Evolutionary conservation across 2,113 vertebrate species (phyloP).

Genomic region (Cnemophilus loriae): DNA sequence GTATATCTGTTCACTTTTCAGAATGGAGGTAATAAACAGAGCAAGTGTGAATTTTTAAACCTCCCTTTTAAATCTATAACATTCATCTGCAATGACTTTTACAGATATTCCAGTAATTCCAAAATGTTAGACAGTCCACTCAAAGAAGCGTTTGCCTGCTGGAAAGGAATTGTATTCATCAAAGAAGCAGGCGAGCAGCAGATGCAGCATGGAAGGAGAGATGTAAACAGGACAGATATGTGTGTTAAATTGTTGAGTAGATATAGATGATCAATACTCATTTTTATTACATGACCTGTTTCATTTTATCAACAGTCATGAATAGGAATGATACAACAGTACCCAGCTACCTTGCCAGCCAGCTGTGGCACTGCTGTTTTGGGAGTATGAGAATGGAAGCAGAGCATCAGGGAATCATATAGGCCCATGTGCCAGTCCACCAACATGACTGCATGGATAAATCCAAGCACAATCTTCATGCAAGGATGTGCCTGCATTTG

Average conservation of each 20-base stretch:
- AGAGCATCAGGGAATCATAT: background rate
- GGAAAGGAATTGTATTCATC: background rate
- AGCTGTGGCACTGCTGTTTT: background rate
- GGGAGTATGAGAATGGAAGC: background rate
- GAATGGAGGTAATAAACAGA: background rate
- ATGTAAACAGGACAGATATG: background rate
- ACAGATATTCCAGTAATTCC: background rate
- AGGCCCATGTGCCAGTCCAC: background rate
- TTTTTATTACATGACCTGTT: background rate
- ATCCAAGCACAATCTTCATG: background rate
- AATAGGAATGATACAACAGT: background rate
- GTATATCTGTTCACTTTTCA: background rate
- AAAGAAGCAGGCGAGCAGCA: background rate
- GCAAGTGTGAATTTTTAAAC: background rate
- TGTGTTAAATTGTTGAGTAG: background rate
- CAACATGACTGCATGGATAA: background rate
- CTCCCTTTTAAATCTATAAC: background rate
- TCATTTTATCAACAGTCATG: background rate
- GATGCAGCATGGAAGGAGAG: background rate
- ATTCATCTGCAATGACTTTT: background rate
- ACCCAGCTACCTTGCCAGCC: background rate
- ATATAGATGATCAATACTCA: background rate
- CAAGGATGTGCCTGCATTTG: fast-evolving
- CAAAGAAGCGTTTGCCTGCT: background rate
- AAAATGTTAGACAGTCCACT: background rate